These are phyloP conservation scores for Lycocorax pyrrhopterus DNA, from an alignment of 2,113 vertebrate genomes.

Conservation along the genomic window DNA sequence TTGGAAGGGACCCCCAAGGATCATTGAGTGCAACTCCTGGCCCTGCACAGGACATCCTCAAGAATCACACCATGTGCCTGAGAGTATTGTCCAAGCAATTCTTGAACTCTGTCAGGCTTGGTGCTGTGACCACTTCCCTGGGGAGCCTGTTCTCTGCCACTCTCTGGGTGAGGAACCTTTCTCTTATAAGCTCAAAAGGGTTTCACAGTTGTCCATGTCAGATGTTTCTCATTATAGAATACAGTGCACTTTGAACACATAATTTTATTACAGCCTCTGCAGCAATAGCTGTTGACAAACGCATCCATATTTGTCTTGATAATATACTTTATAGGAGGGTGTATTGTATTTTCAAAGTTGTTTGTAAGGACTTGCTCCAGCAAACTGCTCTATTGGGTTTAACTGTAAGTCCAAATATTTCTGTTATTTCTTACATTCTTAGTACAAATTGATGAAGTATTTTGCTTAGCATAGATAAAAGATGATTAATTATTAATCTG, in stretches of 20 bases:
- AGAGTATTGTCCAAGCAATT: neutral
- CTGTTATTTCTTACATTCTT: neutral
- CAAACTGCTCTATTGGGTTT: neutral
- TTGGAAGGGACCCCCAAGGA: neutral
- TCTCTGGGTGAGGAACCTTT: neutral
- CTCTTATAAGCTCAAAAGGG: neutral
- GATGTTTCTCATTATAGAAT: neutral
- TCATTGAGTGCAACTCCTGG: neutral
- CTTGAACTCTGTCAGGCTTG: neutral
- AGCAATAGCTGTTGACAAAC: neutral
- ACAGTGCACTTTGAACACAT: neutral
- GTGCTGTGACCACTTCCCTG: neutral
- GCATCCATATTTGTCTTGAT: neutral
- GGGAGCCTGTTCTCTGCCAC: neutral
- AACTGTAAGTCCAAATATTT: neutral
- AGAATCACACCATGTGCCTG: neutral
- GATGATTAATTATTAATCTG: neutral
- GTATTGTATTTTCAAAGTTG: neutral
- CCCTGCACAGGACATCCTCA: too few species aligned
- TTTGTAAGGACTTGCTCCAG: accelerated
- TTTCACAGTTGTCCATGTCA: neutral
- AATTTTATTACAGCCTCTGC: neutral
- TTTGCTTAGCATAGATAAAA: neutral
- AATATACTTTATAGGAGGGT: neutral
- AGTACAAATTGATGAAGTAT: neutral